Percentiles rank a stretch among this genome's conserved stretches.
These are phyloP conservation scores for Crotalus horridus DNA, from an alignment of 2,113 vertebrate species.

Conservation along the genomic window DNA sequence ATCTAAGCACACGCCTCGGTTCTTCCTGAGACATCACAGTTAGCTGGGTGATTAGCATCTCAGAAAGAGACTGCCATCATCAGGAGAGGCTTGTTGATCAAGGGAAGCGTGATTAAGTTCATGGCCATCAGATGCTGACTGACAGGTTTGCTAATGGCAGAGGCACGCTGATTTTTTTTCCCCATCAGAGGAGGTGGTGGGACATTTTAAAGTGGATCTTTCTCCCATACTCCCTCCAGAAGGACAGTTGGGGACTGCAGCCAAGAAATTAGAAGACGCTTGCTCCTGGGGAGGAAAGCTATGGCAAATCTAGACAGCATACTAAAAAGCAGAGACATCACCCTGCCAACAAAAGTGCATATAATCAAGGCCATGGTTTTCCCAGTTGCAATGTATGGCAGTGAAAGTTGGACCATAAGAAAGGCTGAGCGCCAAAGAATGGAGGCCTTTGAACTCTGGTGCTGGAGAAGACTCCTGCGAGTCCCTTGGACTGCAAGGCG, in stretches of 20 bases:
- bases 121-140: neutral
- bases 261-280: too few relatives aligned
- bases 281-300: too few relatives aligned
- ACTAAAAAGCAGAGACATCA: too few relatives aligned
- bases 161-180: neutral
- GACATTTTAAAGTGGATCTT: neutral
- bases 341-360: too few relatives aligned
- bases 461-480: too few relatives aligned
- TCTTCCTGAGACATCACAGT: neutral
- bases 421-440: too few relatives aligned
- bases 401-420: too few relatives aligned
- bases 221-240: neutral
- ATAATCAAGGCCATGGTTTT: too few relatives aligned
- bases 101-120: neutral
- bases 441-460: too few relatives aligned
- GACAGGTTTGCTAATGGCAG: neutral
- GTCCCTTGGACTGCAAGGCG: too few relatives aligned
- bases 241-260: neutral
- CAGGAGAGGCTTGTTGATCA: neutral
- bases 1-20: neutral
- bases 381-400: too few relatives aligned
- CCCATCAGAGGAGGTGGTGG: neutral
- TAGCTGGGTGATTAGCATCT: neutral
- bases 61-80: neutral
- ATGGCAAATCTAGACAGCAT: too few relatives aligned